Evolutionary conservation across 2,888 invertebrate genomes (phyloP).

Genomic region (Spodoptera littoralis): DNA sequence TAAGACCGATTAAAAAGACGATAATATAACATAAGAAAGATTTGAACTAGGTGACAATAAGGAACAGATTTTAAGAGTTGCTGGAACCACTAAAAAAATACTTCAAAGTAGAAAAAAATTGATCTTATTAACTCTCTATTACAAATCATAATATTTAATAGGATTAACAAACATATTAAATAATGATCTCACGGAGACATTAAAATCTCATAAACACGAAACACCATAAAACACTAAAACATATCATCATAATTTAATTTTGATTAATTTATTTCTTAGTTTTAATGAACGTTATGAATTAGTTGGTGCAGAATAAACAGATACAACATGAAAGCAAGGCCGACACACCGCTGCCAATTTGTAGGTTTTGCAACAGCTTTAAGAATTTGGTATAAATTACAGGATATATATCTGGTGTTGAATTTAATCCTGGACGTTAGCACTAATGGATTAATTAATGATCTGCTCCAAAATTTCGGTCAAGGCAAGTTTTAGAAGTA

Average conservation of each 20-base stretch:
- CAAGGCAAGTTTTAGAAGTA: no score
- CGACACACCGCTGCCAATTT: constrained; percentile 53
- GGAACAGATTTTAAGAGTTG: no score
- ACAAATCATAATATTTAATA: no score
- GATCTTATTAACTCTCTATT: no score
- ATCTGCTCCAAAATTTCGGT: no score
- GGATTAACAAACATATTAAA: no score
- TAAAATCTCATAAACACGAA: constrained; percentile 17
- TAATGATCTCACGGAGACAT: not conserved
- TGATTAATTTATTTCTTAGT: constrained; percentile 21
- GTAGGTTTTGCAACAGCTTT: constrained; percentile 55
- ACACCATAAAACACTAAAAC: constrained; percentile 15
- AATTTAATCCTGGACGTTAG: not conserved
- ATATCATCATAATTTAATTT: constrained; percentile 20
- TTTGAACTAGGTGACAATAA: no score
- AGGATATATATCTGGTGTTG: constrained; percentile 30
- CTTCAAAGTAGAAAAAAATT: no score
- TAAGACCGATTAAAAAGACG: no score
- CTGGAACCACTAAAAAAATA: no score
- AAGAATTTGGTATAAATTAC: constrained; percentile 48
- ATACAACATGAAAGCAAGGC: constrained; percentile 61
- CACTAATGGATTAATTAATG: not conserved
- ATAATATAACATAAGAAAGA: no score
- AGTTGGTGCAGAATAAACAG: constrained; percentile 40
- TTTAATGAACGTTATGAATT: constrained; percentile 25